Percentiles rank a stretch among this genome's conserved stretches.
phyloP scores from a whole-genome alignment of 1,140 invertebrate species.

The Goniozus legneri region DNA sequence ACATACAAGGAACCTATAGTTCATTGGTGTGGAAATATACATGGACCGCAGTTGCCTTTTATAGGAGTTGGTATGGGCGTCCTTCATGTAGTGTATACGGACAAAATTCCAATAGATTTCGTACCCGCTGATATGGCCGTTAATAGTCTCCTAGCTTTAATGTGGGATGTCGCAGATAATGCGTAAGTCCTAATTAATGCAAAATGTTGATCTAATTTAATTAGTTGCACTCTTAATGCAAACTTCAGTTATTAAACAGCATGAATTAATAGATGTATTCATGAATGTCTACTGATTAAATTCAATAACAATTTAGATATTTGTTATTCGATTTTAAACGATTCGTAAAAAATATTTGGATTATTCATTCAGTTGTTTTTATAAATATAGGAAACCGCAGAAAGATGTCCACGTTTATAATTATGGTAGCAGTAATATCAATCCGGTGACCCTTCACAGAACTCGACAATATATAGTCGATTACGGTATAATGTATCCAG shows the following conservation, averaged over 20 bases:
- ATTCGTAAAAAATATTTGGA: neutral
- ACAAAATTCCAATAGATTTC: constrained; percentile 51
- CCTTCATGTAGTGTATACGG: constrained; percentile 59
- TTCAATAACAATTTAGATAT: neutral
- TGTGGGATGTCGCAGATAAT: constrained; percentile 62
- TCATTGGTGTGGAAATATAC: constrained; percentile 77
- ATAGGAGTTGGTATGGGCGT: constrained; percentile 62
- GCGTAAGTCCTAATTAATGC: constrained; percentile 20
- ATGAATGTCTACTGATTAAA: neutral
- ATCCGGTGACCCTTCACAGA: constrained; percentile 62
- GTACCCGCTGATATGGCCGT: constrained; percentile 81
- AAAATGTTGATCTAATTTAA: neutral
- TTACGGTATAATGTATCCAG: constrained; percentile 16
- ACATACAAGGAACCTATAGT: constrained; percentile 64
- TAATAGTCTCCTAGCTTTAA: constrained; percentile 72
- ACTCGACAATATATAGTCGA: constrained; percentile 51
- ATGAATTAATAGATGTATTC: neutral
- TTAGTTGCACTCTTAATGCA: neutral
- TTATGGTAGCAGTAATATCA: constrained; percentile 63
- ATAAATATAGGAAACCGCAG: constrained; percentile 28
- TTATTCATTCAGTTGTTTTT: constrained; percentile 1
- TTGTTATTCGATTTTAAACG: neutral
- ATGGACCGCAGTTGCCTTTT: constrained; percentile 62
- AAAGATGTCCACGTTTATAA: constrained; percentile 60
- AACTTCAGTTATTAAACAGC: neutral